Evolutionary conservation across 2,888 invertebrate species (phyloP).

Genomic region (Drosophila kokeensis): DNA sequence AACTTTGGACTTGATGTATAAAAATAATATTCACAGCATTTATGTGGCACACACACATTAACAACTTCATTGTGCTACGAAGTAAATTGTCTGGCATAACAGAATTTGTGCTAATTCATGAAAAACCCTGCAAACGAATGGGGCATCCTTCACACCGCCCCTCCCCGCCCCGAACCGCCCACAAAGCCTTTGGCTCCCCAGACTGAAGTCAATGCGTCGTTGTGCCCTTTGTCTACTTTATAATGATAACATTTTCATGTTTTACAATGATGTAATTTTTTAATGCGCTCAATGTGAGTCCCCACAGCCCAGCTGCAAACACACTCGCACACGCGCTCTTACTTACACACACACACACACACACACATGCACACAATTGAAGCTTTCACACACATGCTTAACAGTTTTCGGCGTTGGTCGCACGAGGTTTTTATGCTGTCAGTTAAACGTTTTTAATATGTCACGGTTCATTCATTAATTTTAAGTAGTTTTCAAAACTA

Average conservation of each 20-base stretch:
- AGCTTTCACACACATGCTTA: slow-evolving; percentile 16
- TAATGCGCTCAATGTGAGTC: slow-evolving; percentile 65
- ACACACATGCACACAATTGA: not conserved
- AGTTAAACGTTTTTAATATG: slow-evolving; percentile 65
- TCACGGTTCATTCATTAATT: slow-evolving; percentile 76
- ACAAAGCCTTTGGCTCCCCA: slow-evolving; percentile 20
- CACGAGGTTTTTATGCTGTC: slow-evolving; percentile 51
- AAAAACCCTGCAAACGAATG: slow-evolving; percentile 13
- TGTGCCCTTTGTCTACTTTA: slow-evolving; percentile 71
- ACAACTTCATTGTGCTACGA: slow-evolving; percentile 46
- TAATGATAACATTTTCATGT: slow-evolving; percentile 81
- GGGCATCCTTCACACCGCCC: not conserved
- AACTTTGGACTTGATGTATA: slow-evolving; percentile 38
- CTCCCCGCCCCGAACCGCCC: not conserved
- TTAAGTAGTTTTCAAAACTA: slow-evolving; percentile 71
- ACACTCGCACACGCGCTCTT: slow-evolving; percentile 5
- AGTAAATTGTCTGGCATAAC: slow-evolving; percentile 45
- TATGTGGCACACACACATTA: slow-evolving; percentile 20
- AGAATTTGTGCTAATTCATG: slow-evolving; percentile 65
- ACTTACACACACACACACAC: not conserved
- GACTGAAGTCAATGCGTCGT: slow-evolving; percentile 40
- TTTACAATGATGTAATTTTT: slow-evolving; percentile 75
- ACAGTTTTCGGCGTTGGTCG: slow-evolving; percentile 37
- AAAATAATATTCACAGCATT: slow-evolving; percentile 44
- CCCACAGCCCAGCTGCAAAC: slow-evolving; percentile 31